Base-by-base conservation (phyloP, 2,113 vertebrate species). In the Coregonus clupeaformis region DNA sequence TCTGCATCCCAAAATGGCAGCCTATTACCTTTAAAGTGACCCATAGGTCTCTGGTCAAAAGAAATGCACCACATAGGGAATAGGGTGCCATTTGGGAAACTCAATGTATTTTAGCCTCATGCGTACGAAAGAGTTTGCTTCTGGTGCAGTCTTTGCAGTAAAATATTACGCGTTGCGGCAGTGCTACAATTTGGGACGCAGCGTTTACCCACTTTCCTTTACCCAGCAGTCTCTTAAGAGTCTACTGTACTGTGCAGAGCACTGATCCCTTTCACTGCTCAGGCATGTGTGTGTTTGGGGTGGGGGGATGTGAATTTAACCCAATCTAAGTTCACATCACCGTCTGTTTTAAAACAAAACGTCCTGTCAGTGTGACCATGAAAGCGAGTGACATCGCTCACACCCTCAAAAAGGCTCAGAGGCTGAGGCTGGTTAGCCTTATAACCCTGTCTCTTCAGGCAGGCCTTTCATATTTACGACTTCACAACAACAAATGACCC, bases 401-500 rank as follows among this genome's bases (percentile, higher is more conserved):
- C 6, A 0, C 22, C 4, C 82, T 69, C 0, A 4, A 42, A 12
- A 42, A 42, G 77, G 0, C n/a, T 42, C 68, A n/a, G 1, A 83
- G 57, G 82, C 85, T 27, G 45, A 84, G 47, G 84, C 89, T 32
- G 85, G 83, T 67, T 22, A 5, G 70, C 76, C 74, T 3, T 18
- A 77, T 81, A 85, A 59, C 74, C 0, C 18, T 47, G 86, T 77
- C 86, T 73, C 76, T 30, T 74, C 78, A 82, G 73, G 77, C 42
- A 75, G 81, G 74, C 77, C 84, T 82, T 81, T 49, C 75, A 81
- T 79, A 76, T 69, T 66, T 77, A 77, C 70, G 77, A 79, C 70
- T 76, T 85, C 55, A 79, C 74, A 88, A 88, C 80, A 89, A 86
- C 85, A 89, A 86, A 88, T 73, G 79, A 47, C 30, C 63, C n/a